Conservation (phyloP, 64 coral and sea anemone species). For the Porites australiensis region DNA sequence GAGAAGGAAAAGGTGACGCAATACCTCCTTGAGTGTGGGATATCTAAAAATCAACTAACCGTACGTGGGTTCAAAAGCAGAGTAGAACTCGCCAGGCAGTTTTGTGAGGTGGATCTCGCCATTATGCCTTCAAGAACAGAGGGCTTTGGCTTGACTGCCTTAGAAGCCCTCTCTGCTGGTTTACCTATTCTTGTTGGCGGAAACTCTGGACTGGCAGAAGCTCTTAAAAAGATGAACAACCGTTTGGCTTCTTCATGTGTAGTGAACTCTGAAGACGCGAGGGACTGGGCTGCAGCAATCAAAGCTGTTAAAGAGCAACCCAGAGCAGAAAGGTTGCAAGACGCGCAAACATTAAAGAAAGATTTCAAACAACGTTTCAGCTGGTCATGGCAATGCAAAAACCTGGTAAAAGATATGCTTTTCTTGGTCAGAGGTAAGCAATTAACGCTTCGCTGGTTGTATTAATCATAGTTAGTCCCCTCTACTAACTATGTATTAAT, state of each 20-base stretch:
- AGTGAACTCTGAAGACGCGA: neutral
- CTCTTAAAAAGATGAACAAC: neutral
- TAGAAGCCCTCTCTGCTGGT: slow-evolving; percentile 29
- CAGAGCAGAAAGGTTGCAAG: neutral
- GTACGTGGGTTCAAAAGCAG: slow-evolving; percentile 29
- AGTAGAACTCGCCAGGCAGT: neutral
- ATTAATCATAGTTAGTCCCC: no score
- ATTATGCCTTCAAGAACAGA: slow-evolving; percentile 45
- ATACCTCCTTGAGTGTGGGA: neutral
- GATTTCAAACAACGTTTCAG: neutral
- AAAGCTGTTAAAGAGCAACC: neutral
- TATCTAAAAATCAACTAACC: neutral
- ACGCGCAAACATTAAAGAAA: neutral
- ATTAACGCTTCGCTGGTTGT: neutral
- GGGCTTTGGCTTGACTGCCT: slow-evolving; percentile 21
- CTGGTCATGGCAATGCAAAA: neutral
- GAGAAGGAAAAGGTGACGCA: neutral
- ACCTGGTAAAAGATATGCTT: neutral
- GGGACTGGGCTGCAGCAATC: slow-evolving; percentile 10
- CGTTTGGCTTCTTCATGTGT: slow-evolving; percentile 7
- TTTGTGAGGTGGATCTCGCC: slow-evolving; percentile 32
- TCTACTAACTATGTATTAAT: no score
- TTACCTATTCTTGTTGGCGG: slow-evolving; percentile 13
- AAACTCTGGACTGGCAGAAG: slow-evolving; percentile 34
- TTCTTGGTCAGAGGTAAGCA: neutral